Conservation (phyloP, 2,888 invertebrate species). For the Alviniconcha strummeri region DNA sequence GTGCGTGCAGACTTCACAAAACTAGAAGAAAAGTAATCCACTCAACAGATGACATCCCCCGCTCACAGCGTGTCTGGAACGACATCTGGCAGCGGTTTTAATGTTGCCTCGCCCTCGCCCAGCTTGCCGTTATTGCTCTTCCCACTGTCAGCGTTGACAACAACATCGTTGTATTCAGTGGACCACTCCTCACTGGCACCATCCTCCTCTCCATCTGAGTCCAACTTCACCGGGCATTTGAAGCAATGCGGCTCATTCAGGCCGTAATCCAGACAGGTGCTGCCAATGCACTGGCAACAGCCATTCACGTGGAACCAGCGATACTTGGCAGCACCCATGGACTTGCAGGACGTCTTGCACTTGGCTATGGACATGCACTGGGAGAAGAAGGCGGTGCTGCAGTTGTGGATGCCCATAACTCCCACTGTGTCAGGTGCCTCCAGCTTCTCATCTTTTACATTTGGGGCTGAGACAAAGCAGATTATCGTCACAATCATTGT, state of each 20-base stretch:
- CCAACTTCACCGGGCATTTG: conserved; percentile 40
- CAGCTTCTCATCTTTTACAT: conserved; percentile 1
- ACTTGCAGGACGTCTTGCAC: conserved; percentile 86
- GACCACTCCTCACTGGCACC: not conserved
- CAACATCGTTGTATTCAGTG: not conserved
- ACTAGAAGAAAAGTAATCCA: no score
- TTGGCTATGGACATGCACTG: conserved; percentile 92
- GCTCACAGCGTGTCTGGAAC: conserved; percentile 17
- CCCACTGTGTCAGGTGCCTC: not conserved
- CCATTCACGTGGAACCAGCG: conserved; percentile 94
- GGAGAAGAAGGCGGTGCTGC: conserved; percentile 92
- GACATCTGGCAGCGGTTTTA: not conserved
- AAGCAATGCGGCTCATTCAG: conserved; percentile 68
- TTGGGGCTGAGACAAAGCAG: not conserved
- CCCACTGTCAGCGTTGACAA: not conserved
- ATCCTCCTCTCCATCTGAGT: conserved; percentile 14
- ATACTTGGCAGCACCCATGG: conserved; percentile 87
- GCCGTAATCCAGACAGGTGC: conserved; percentile 91
- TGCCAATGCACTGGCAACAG: conserved; percentile 94
- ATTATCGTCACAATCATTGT: no score
- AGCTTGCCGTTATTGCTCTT: not conserved
- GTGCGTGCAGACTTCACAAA: no score
- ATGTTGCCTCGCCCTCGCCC: not conserved
- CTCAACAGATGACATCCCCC: not conserved
- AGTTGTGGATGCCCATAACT: conserved; percentile 77